phyloP scores from a whole-genome alignment of 2,888 invertebrate genomes.

The Norana najaformis region DNA sequence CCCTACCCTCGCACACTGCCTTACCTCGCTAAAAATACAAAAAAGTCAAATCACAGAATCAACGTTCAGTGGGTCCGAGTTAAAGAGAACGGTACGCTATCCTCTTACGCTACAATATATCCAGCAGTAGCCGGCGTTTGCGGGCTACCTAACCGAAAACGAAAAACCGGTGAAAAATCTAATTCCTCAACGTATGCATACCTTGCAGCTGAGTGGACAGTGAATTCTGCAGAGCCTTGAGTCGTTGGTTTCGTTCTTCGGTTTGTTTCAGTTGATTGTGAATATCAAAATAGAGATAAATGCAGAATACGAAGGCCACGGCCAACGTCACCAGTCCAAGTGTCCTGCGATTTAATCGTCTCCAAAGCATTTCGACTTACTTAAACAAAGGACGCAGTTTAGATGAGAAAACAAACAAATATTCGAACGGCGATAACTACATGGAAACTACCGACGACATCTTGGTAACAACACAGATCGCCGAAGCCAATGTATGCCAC shows the following conservation, averaged over 20 bases:
- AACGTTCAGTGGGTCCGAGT: no score
- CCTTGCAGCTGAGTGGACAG: constrained; percentile 20
- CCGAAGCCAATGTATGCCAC: neutral
- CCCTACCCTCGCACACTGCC: no score
- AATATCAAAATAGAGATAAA: constrained; percentile 16
- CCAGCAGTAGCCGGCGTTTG: neutral
- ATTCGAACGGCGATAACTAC: neutral
- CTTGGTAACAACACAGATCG: neutral
- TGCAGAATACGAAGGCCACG: constrained; percentile 6
- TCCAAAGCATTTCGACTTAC: neutral
- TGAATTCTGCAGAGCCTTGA: constrained; percentile 2
- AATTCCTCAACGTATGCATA: neutral
- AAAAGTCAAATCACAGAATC: no score
- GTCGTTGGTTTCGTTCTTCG: constrained; percentile 21
- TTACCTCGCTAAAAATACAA: no score
- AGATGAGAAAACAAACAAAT: neutral
- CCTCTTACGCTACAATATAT: neutral
- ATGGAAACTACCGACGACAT: neutral
- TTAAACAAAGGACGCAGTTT: neutral
- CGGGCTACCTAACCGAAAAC: neutral
- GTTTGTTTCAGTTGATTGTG: constrained; percentile 14
- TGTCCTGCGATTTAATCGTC: neutral
- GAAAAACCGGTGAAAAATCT: neutral
- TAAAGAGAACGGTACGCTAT: no score
- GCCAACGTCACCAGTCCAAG: neutral